Evolutionary conservation across 2,113 vertebrate genomes (phyloP), one percentile per base, ranked within the genome.

Genomic region (Hippocampus zosterae): DNA sequence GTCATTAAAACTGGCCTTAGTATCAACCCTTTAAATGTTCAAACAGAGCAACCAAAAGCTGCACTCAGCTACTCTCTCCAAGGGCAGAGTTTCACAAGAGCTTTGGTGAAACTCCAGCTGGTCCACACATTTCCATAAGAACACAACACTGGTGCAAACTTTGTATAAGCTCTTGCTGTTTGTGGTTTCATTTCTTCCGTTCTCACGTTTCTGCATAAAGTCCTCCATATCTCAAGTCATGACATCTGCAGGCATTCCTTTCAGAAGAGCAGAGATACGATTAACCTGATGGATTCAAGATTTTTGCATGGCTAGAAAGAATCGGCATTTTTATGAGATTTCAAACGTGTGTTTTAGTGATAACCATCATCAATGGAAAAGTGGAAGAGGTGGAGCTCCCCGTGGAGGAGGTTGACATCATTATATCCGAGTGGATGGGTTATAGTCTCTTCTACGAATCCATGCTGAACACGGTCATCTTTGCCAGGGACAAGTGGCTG

Each of bases 361-460:
- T 99, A 88, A 98, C 95, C 92, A 97, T 99, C 90, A 96, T 98
- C 90, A 97, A 93, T 81, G 97, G 96, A 48, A 98, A 98, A 88
- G 97, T 98, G 84, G 96, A 99, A 87, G 97, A 99, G 90, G 95
- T 95, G 82, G 96, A 98, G 83, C 91, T 99, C 78, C 97, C 97
- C 0, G 94, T 98, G 80, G 96, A 98, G 68, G 91, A 97, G 82
- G 96, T 98, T 52, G 96, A 98, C 90, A 98, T 99, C 88, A 99
- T 99, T 77, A 96, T 99, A 91, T 98, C 96, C 7, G 96, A 99
- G 86, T 99, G 97, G 97, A 99, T 99, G 96, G 97, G 96, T 74
- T 98, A 98, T 90, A 95, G 95, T 66, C 94, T 99, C 55, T 98
- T 99, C 92, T 99, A 99, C 61, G 96, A 99, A 80, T 99, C 97